Evolutionary conservation across 2,888 invertebrate species (phyloP), one percentile per base, ranked within the genome.

Genomic region (Trichopoda pennipes): DNA sequence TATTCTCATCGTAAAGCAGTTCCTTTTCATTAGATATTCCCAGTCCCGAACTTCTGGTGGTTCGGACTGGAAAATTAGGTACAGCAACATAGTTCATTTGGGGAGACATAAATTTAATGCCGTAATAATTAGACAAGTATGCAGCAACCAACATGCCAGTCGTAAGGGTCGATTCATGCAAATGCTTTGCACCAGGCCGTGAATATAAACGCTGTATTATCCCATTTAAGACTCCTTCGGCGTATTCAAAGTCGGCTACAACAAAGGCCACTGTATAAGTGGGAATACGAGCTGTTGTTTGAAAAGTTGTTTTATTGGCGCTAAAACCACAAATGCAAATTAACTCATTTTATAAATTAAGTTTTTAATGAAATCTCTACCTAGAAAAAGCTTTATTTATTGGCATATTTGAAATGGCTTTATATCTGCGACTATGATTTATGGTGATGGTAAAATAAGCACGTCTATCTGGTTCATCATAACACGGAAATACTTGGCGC

Each of bases 21-120:
- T 88, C 89, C 70, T 88, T 88, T 84, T 91, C 91, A 3, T 90
- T 89, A 69, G 90, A 91, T 2, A 96, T 96, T 38, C 96, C 94
- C 53, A 98, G 90, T 9, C 98, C 98, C 97, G 97, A 98, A 89
- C 98, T 98, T 89, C 98, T 97, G 97, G 97, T 98, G 49, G 97
- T 97, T 28, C 95, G 95, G 83, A 95, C 94, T 32, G 94, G 93
- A 87, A 97, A 97, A 86, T 97, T 95, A 0, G 97, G 96, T 12
- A 98, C 93, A 0, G 96, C 96, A 2, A 95, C 95, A 95, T 97
- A 96, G 89, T 98, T 97, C 86, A 96, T 93, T 91, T 97, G 97
- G 0, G 95, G 94, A 19, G 97, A 87, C 0, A 95, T 94, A 86
- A 95, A 97, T 21, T 93, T 91, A 28, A 96, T 94, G 80, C 93